Evolutionary conservation across 2,797 vertebrate species (phyloP), one percentile per base, ranked within the genome.

Genomic region (Rhadinocentrus ornatus): DNA sequence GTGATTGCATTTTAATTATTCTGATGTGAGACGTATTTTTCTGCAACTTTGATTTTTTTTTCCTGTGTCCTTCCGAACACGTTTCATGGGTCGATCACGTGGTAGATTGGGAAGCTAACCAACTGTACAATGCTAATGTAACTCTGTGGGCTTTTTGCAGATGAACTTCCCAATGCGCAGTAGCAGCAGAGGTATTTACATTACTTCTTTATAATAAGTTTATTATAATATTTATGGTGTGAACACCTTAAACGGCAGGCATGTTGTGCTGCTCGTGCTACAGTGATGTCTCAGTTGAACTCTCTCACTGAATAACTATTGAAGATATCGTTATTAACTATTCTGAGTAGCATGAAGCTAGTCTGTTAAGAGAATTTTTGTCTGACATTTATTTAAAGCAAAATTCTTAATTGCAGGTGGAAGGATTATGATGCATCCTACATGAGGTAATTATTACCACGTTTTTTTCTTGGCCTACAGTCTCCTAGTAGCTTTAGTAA

Each of bases 1-100:
- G 93, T 95, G 93, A 95, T 70, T 94, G 93, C 0, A 93, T 3
- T 11, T 48, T 54, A 44, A 66, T 69, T 69, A 73, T 80, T 93
- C 94, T 95, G 94, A 95, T 6, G 75, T 13, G 90, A 93, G 91
- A 91, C 84, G 10, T 48, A 22, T 20, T 1, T 1, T 41, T 7
- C 26, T 3, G 1, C 0, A 1, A 0, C 1, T 11, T 35, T 3
- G 59, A 32, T 39, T 16, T 34, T 5, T 2, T 8, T 2, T 10
- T 37, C 57, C 22, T 8, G 0, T 0, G 35, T 1, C 1, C 12
- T 0, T n/a, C 50, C 3, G 29, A 34, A 0, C 69, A 22, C 35
- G 62, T n/a, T 27, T 2, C 3, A 2, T 1, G 6, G 6, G 1
- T 6, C 11, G 8, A 62, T 74, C 89, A 89, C 91, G 79, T 89